Percentiles rank a stretch among this genome's conserved stretches.
phyloP scores from a whole-genome alignment of 2,888 invertebrate genomes.

The Heteromyza rotundicornis region DNA sequence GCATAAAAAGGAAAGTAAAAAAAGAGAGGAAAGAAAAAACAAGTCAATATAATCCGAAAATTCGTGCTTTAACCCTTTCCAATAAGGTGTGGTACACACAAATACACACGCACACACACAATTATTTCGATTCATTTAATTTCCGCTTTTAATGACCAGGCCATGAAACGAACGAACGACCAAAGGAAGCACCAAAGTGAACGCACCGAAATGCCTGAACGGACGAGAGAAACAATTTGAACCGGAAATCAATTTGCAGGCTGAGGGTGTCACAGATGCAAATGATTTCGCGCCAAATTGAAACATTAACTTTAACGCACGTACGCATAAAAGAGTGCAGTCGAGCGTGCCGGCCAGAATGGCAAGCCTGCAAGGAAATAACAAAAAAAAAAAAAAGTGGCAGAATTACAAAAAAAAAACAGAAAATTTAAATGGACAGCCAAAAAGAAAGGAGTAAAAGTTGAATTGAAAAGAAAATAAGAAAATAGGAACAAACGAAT shows the following conservation, averaged over 20 bases:
- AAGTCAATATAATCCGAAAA: no score
- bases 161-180: neutral
- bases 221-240: constrained; percentile 23
- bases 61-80: constrained; percentile 8
- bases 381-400: neutral
- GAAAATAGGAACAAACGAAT: neutral
- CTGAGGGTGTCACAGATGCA: constrained; percentile 18
- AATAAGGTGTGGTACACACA: constrained; percentile 28
- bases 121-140: constrained; percentile 30
- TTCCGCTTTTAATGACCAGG: constrained; percentile 22
- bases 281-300: constrained; percentile 28
- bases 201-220: neutral
- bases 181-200: neutral
- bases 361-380: neutral
- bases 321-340: constrained; percentile 27
- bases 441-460: neutral
- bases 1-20: no score
- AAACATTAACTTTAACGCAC: constrained; percentile 34
- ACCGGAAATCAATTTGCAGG: constrained; percentile 31
- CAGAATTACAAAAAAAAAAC: constrained; percentile 5
- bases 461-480: neutral
- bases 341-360: constrained; percentile 15
- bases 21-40: no score
- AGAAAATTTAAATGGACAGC: neutral
- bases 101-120: no score